These are phyloP conservation scores for Eretmochelys imbricata DNA, from an alignment of 2,113 vertebrate genomes.

Conservation along the genomic window DNA sequence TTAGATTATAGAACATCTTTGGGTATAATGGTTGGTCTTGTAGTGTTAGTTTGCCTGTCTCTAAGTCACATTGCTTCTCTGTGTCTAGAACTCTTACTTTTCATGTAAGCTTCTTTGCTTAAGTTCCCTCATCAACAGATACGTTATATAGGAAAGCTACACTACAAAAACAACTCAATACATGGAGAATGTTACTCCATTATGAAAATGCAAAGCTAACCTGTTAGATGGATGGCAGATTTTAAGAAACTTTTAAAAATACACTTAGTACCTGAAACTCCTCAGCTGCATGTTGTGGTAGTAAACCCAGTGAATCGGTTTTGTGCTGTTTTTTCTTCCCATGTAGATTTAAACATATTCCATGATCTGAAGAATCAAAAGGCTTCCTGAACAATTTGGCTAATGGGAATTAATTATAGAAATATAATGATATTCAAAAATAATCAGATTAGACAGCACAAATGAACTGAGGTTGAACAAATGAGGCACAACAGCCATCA, in stretches of 20 bases:
- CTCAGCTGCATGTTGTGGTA: conserved; percentile 50
- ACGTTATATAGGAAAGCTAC: background rate
- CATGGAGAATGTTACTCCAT: background rate
- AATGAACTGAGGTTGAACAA: conserved; percentile 59
- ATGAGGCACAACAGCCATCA: conserved; percentile 54
- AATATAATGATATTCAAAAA: conserved; percentile 69
- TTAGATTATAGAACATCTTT: background rate
- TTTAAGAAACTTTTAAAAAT: conserved; percentile 25
- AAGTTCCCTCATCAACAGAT: background rate
- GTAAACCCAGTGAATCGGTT: conserved; percentile 44
- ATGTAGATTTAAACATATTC: conserved; percentile 17
- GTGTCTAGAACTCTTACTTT: conserved; percentile 1
- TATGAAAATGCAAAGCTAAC: background rate
- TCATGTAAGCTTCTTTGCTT: background rate
- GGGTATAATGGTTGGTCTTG: background rate
- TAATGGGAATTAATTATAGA: conserved; percentile 71
- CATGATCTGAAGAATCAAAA: conserved; percentile 41
- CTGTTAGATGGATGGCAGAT: background rate
- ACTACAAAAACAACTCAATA: background rate
- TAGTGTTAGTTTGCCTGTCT: background rate
- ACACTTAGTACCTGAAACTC: conserved; percentile 9
- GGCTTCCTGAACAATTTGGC: conserved; percentile 59
- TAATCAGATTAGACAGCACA: conserved; percentile 62
- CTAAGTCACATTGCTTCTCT: background rate
- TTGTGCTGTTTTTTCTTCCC: conserved; percentile 50